These are phyloP conservation scores for Schizotus pectinicornis DNA, from an alignment of 2,888 invertebrate species.

Conservation along the genomic window DNA sequence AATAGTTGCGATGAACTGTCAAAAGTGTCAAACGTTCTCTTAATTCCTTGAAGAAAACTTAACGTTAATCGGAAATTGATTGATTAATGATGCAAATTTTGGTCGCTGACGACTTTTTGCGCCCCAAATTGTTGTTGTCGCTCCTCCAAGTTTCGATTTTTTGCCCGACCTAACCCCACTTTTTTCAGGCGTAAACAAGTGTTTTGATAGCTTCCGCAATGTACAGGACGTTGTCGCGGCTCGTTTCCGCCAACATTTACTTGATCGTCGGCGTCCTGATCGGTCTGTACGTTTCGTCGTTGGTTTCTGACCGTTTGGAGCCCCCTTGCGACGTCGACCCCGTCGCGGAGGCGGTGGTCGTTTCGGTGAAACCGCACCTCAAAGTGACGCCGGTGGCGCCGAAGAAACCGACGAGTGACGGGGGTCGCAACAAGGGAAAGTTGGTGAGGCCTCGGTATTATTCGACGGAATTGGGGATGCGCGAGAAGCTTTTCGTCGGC, in stretches of 20 bases:
- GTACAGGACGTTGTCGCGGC: slow-evolving; percentile 23
- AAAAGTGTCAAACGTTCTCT: no score
- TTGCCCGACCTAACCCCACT: no score
- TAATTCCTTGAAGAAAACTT: no score
- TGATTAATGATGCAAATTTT: no score
- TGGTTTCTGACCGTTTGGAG: slow-evolving; percentile 36
- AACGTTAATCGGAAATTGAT: no score
- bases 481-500: slow-evolving; percentile 86
- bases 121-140: no score
- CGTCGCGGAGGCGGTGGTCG: neutral
- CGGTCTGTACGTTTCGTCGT: slow-evolving; percentile 46
- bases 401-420: slow-evolving; percentile 35
- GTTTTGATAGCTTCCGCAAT: slow-evolving; percentile 14
- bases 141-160: no score
- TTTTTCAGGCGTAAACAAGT: no score
- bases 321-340: slow-evolving; percentile 25
- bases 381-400: slow-evolving; percentile 29
- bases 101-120: no score
- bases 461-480: slow-evolving; percentile 92
- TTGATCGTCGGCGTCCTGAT: slow-evolving; percentile 47
- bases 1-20: no score
- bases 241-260: slow-evolving; percentile 46
- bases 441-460: slow-evolving; percentile 89
- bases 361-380: slow-evolving; percentile 10
- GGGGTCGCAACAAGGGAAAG: slow-evolving; percentile 57